Evolutionary conservation across 2,113 vertebrate genomes (phyloP).

Genomic region (Parus major): DNA sequence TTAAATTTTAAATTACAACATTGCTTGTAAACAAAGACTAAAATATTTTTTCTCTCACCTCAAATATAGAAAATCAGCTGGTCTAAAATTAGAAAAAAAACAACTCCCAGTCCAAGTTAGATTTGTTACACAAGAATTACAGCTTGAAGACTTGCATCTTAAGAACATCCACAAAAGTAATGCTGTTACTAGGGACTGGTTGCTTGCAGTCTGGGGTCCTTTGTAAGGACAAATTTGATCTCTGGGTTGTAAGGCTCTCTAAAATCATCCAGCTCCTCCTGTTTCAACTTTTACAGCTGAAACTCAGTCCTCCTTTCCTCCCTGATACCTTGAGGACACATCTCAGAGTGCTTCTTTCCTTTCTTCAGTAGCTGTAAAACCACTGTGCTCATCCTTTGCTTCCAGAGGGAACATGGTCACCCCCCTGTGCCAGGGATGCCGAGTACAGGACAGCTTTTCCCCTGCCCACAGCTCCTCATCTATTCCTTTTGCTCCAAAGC

Average conservation of each 20-base stretch:
- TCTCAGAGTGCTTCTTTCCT: background rate
- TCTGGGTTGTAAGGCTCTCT: background rate
- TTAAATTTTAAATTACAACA: background rate
- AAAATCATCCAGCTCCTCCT: background rate
- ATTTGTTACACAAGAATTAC: background rate
- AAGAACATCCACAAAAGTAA: background rate
- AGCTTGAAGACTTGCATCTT: background rate
- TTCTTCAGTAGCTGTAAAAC: background rate
- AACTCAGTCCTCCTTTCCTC: background rate
- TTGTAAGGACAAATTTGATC: background rate
- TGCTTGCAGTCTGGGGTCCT: background rate
- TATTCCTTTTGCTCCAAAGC: background rate
- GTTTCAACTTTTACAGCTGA: background rate
- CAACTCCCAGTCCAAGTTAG: background rate
- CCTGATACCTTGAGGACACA: background rate
- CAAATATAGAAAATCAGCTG: background rate
- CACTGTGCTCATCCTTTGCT: background rate
- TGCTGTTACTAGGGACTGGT: background rate
- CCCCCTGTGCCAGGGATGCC: fast-evolving
- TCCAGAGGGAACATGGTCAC: background rate
- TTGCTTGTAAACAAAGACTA: background rate
- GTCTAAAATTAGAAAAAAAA: background rate
- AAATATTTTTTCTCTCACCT: background rate
- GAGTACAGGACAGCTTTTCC: background rate
- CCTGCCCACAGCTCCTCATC: background rate